Conservation (phyloP, 2,888 invertebrate species). For the Lasioglossum morio region DNA sequence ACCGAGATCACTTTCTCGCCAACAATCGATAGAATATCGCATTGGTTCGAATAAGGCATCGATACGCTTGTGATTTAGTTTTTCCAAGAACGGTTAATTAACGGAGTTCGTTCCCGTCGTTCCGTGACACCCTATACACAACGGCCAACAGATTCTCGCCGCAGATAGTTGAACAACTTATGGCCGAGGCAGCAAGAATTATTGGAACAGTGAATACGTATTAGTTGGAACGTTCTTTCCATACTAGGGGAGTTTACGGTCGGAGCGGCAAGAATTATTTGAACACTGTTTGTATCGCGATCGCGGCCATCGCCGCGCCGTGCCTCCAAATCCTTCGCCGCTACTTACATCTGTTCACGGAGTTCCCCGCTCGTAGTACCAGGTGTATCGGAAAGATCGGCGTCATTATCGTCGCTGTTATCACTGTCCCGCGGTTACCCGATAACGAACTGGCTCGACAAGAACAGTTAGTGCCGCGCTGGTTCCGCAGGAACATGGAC, state of each 20-base stretch:
- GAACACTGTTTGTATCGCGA: background rate
- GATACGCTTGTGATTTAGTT: background rate
- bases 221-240: background rate
- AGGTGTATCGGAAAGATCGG: slow-evolving; percentile 30
- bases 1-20: too few species aligned
- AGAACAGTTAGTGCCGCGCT: slow-evolving; percentile 42
- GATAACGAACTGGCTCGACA: slow-evolving; percentile 42
- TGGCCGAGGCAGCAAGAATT: background rate
- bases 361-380: slow-evolving; percentile 22
- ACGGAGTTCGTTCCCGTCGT: background rate
- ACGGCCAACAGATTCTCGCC: background rate
- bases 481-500: slow-evolving; percentile 31
- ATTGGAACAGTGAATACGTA: background rate
- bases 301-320: background rate
- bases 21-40: background rate
- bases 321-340: background rate
- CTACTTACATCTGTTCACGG: slow-evolving; percentile 16
- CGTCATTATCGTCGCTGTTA: slow-evolving; percentile 49
- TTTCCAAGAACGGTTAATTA: background rate
- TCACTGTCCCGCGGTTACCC: slow-evolving; percentile 45
- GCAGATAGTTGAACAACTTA: background rate
- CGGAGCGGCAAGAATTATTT: background rate
- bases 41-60: background rate
- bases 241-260: background rate
- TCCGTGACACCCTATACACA: background rate